Percentiles rank a stretch among this genome's conserved stretches.
These are phyloP conservation scores for Urechis unicinctus DNA, from an alignment of 2,888 invertebrate genomes.

Conservation along the genomic window DNA sequence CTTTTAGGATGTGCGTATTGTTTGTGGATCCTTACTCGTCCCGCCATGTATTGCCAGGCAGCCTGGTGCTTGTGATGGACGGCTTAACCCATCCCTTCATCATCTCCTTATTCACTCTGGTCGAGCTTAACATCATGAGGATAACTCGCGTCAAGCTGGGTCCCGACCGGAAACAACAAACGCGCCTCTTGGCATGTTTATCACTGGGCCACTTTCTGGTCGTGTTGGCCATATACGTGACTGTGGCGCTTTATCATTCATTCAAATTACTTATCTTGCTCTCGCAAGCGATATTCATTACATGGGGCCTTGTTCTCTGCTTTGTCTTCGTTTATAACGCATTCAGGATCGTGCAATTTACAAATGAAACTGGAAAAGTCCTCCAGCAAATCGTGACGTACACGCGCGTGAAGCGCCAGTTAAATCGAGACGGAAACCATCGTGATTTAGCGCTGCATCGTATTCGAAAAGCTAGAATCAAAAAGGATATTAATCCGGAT, in stretches of 20 bases:
- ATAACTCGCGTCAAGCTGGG: conserved; percentile 56
- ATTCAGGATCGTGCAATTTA: conserved; percentile 51
- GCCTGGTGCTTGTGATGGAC: conserved; percentile 56
- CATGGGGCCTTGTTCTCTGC: conserved; percentile 57
- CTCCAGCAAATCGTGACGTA: conserved; percentile 22
- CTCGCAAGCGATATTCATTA: conserved; percentile 55
- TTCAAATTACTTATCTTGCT: conserved; percentile 38
- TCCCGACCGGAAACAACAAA: conserved; percentile 54
- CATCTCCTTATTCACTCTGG: conserved; percentile 57
- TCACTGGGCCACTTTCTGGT: conserved; percentile 55
- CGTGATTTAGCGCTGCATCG: conserved; percentile 38
- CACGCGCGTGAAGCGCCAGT: conserved; percentile 21
- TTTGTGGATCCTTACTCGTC: conserved; percentile 59
- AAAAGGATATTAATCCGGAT: conserved; percentile 49
- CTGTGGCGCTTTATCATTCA: conserved; percentile 44
- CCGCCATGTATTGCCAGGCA: conserved; percentile 54
- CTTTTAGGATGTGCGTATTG: conserved; percentile 55
- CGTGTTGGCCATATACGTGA: conserved; percentile 54
- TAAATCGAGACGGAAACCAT: conserved; percentile 10
- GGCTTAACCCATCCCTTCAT: conserved; percentile 58
- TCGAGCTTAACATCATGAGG: conserved; percentile 58
- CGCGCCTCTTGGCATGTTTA: conserved; percentile 52
- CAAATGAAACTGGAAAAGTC: conserved; percentile 21
- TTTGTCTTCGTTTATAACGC: conserved; percentile 57
- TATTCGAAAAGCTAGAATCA: conserved; percentile 52